phyloP scores from a whole-genome alignment of 2,113 vertebrate species.

The Ondatra zibethicus region DNA sequence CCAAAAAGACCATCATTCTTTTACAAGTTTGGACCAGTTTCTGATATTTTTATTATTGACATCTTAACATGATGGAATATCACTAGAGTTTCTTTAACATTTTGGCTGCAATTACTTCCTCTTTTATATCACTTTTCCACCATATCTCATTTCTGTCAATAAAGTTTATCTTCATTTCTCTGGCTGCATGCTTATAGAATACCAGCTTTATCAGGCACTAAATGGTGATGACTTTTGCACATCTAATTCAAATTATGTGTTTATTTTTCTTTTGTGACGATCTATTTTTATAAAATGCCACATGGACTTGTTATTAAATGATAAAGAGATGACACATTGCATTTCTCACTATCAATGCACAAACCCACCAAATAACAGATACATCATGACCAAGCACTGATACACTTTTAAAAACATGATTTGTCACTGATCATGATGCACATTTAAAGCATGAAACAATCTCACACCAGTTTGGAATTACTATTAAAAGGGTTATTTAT shows the following conservation, averaged over 20 bases:
- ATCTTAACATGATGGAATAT: not conserved
- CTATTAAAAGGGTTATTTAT: too few species aligned
- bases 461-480: too few species aligned
- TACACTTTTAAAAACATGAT: not conserved
- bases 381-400: not conserved
- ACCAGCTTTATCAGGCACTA: too few species aligned
- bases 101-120: not conserved
- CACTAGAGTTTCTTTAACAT: slow-evolving; percentile 7
- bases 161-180: not conserved
- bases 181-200: not conserved
- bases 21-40: not conserved
- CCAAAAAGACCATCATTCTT: not conserved
- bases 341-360: not conserved
- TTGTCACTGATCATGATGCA: not conserved
- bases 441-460: too few species aligned
- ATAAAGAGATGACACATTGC: not conserved
- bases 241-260: not conserved
- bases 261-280: not conserved
- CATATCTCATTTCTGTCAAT: not conserved
- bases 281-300: not conserved
- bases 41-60: not conserved
- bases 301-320: not conserved
- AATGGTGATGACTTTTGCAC: not conserved
- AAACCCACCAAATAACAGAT: not conserved
- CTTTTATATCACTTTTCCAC: not conserved